These are phyloP conservation scores for Hydrocynus forskahlii DNA, from an alignment of 2,797 vertebrate genomes.

Conservation along the genomic window DNA sequence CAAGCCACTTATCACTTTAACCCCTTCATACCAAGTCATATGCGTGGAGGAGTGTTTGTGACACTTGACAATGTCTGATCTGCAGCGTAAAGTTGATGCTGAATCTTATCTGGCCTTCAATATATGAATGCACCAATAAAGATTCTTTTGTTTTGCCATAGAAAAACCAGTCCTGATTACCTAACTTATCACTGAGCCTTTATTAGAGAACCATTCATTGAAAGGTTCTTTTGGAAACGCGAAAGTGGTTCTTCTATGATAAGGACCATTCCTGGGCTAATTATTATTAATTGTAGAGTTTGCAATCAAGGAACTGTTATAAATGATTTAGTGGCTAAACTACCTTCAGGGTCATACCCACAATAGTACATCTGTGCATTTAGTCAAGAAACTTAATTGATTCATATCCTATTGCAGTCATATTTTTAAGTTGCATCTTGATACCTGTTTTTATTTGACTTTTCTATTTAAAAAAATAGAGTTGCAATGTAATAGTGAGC, in stretches of 20 bases:
- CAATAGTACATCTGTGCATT: no score
- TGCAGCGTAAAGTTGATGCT: not conserved
- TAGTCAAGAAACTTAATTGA: no score
- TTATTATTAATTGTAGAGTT: no score
- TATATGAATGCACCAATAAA: not conserved
- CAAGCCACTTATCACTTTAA: conserved; percentile 48
- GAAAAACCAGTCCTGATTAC: not conserved
- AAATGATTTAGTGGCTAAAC: no score
- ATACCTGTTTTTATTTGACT: no score
- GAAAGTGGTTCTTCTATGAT: not conserved
- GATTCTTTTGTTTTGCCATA: not conserved
- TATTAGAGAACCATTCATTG: not conserved
- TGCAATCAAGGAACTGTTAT: no score
- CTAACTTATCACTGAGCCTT: not conserved
- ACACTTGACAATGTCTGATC: not conserved
- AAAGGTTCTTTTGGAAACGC: no score
- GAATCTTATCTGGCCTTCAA: not conserved
- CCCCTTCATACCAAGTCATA: conserved; percentile 28
- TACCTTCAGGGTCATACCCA: no score
- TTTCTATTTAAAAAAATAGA: no score
- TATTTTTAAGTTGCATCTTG: no score
- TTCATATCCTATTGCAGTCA: no score
- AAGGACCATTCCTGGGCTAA: not conserved
- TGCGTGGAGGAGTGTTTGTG: not conserved
- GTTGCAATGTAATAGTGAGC: no score